Percentiles rank a stretch among this genome's conserved stretches.
These are phyloP conservation scores for Lateolabrax maculatus DNA, from an alignment of 2,797 vertebrate genomes.

Conservation along the genomic window DNA sequence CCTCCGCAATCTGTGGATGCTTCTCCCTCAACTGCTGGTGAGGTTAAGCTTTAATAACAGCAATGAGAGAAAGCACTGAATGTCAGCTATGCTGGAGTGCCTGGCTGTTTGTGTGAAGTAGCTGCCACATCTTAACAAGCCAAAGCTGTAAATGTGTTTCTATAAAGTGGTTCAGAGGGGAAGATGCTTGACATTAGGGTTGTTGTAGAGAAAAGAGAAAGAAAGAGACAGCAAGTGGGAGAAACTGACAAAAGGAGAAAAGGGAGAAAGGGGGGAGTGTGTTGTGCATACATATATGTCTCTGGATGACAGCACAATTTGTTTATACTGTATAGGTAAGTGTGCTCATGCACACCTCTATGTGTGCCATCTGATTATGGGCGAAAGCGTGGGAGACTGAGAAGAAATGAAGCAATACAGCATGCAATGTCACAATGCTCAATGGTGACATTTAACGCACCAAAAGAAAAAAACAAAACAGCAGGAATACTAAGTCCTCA, in stretches of 20 bases:
- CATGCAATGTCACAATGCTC: not conserved
- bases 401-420: not conserved
- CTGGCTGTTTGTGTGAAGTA: conserved; percentile 37
- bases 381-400: not conserved
- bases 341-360: not conserved
- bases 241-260: not conserved
- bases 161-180: conserved; percentile 31
- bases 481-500: conserved; percentile 8
- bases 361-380: conserved; percentile 2
- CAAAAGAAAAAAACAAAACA: conserved; percentile 8
- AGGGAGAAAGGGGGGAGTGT: not conserved
- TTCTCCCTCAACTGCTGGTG: conserved; percentile 24
- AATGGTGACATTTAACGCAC: conserved; percentile 14
- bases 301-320: not conserved
- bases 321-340: not conserved
- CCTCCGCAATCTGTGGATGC: conserved; percentile 36
- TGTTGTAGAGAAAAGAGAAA: conserved; percentile 5
- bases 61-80: conserved; percentile 12
- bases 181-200: conserved; percentile 21
- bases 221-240: conserved; percentile 13
- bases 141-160: conserved; percentile 33
- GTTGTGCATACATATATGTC: not conserved
- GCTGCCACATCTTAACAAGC: conserved; percentile 45
- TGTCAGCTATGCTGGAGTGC: conserved; percentile 28
- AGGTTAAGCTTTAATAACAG: conserved; percentile 43